Evolutionary conservation across 2,888 invertebrate genomes (phyloP).

Genomic region (Lamproptera curius): DNA sequence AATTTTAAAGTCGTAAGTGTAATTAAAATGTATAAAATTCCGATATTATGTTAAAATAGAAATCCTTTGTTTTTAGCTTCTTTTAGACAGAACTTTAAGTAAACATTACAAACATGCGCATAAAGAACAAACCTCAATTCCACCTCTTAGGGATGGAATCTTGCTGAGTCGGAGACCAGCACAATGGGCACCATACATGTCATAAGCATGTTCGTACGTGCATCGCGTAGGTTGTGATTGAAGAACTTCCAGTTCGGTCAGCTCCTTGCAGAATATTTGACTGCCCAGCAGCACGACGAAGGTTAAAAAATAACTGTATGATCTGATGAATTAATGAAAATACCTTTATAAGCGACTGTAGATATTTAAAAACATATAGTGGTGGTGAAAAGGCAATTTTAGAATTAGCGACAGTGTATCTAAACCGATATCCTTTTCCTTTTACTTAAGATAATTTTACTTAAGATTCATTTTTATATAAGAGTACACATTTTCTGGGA

Average conservation of each 20-base stretch:
- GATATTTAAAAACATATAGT: no score
- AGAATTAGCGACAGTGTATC: constrained; percentile 4
- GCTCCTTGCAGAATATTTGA: constrained; percentile 38
- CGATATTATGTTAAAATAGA: no score
- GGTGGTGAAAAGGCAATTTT: no score
- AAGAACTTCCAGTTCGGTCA: constrained; percentile 58
- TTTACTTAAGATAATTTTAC: not conserved
- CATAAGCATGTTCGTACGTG: constrained; percentile 66
- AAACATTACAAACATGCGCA: no score
- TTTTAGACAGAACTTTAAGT: no score
- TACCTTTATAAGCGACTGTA: no score
- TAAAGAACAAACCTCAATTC: constrained; percentile 70
- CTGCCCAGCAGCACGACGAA: constrained; percentile 34
- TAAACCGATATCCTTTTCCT: not conserved
- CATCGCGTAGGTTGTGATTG: constrained; percentile 58
- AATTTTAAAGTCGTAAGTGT: no score
- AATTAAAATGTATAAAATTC: no score
- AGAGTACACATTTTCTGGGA: not conserved
- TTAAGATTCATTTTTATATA: not conserved
- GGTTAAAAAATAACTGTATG: constrained; percentile 32
- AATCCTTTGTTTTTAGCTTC: no score
- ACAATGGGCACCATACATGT: constrained; percentile 78
- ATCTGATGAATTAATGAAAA: constrained; percentile 38
- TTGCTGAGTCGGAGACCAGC: constrained; percentile 59
- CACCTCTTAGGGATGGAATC: constrained; percentile 69